Evolutionary conservation across 1,140 invertebrate genomes (phyloP), one percentile per base, ranked within the genome.

Genomic region (Drosophila eugracilis): DNA sequence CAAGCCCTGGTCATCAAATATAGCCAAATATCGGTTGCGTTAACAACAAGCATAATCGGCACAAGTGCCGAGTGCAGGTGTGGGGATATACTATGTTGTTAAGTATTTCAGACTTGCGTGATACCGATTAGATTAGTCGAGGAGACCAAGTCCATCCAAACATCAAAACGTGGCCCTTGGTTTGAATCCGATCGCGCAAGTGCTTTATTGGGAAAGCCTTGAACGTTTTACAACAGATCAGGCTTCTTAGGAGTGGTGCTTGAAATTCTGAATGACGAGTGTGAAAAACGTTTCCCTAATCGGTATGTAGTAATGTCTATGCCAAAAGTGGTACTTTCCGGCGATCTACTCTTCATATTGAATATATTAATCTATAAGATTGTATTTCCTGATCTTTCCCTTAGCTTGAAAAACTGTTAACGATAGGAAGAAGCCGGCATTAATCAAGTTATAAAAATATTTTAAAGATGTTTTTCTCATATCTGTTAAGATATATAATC

Each of bases 121-220:
- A 24, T 37, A 36, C 21, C 19, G 63, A 69, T 69, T 53, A 69
- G 65, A 69, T 69, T 67, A 67, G 14, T 10, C 37, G n/a, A 12
- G 12, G 36, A 66, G 45, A 32, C 63, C 60, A 67, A 66, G 63
- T 67, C 63, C 63, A 67, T 65, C 14, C 14, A 21, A 67, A 7
- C 34, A 26, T n/a, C 36, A 17, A 42, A 66, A 69, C 65, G 65
- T 69, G 63, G 48, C 60, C 26, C 28, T 5, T 21, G 2, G 6
- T 14, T 36, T 5, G n/a, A 36, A n/a, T 2, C n/a, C n/a, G 34
- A 22, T 42, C n/a, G n/a, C 9, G 32, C 26, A 67, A 65, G 39
- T 52, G 62, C 30, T 14, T 24, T n/a, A 66, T 48, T 26, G 21
- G 5, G 19, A 34, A 66, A 42, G 26, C 36, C 30, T 63, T 63